A percentile compares a stretch with the other conserved stretches of the same genome.
Evolutionary conservation across 2,888 invertebrate genomes (phyloP).

Genomic region (Apamea epomidion): DNA sequence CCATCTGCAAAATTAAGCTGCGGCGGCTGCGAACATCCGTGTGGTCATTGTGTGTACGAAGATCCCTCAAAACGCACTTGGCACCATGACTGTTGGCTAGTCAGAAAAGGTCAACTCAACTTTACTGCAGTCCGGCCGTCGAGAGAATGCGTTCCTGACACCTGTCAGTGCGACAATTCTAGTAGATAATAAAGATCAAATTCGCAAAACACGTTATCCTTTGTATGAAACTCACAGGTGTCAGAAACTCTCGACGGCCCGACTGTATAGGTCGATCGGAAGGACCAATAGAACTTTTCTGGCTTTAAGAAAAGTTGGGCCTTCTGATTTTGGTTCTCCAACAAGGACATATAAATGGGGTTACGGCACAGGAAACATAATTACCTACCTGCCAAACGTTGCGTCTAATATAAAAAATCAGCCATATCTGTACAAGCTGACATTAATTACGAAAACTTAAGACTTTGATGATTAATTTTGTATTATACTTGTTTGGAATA

Average conservation of each 20-base stretch:
- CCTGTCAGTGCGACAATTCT: no score
- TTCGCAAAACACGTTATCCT: no score
- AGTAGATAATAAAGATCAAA: no score
- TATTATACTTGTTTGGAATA: slow-evolving; percentile 19
- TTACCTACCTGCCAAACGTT: not conserved
- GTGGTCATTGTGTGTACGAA: not conserved
- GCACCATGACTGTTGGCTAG: not conserved
- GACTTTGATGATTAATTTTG: slow-evolving; percentile 10
- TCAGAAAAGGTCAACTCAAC: not conserved
- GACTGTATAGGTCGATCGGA: not conserved
- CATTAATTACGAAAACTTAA: not conserved
- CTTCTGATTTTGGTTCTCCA: not conserved
- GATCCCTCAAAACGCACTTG: not conserved
- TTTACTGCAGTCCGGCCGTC: not conserved
- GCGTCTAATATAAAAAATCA: not conserved
- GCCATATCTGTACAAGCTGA: not conserved
- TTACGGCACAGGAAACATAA: not conserved
- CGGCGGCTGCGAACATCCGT: not conserved
- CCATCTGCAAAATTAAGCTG: slow-evolving; percentile 40
- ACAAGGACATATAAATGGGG: no score
- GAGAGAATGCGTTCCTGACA: no score
- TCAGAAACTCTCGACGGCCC: no score
- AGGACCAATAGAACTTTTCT: not conserved
- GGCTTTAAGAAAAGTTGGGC: not conserved
- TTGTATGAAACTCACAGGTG: no score